Base-by-base conservation (phyloP, 2,113 vertebrate species). In the Piaya cayana region DNA sequence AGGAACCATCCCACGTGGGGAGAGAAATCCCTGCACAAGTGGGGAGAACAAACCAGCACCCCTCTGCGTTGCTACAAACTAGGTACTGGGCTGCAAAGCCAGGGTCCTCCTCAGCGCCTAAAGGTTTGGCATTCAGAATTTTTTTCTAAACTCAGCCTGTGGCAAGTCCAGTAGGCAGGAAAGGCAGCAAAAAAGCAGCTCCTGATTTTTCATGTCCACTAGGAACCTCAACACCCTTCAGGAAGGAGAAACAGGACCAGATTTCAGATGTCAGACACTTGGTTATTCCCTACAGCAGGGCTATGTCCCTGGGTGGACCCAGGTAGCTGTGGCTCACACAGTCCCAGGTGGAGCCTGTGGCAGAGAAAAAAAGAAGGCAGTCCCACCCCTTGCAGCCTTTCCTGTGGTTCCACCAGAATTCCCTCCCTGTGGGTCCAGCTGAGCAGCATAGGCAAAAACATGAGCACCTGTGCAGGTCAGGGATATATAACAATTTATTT, bases 381-480 rank as follows among this genome's bases (percentile, higher is more conserved):
- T 9, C n/a, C 50, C 34, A 27, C 15, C 25, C 52, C 56, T 70
- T 4, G 0, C 26, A 49, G 8, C 34, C 50, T 59, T 49, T 74
- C n/a, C 49, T 14, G 32, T 1, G 0, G 6, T 69, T 64, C 1
- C 0, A 47, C 37, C 18, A 34, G 8, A 65, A 30, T 12, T 60
- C 52, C 30, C 16, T 75, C 62, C n/a, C 63, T 5, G 13, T 0
- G 0, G 25, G 30, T 36, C 52, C 74, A 58, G 26, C 43, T 36
- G 43, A 64, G 50, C 68, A 14, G 14, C 3, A 1, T 1, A 2
- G 42, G 45, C 1, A 0, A 52, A 69, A 64, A 20, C 2, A 1
- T 0, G 2, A 59, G 37, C n/a, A 14, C 0, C 0, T 36, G 14
- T 1, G 0, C 34, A 30, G 45, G 27, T 4, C 1, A 1, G 58